These are phyloP conservation scores for Acanthosoma haemorrhoidale DNA, from an alignment of 2,888 invertebrate genomes.

Conservation along the genomic window DNA sequence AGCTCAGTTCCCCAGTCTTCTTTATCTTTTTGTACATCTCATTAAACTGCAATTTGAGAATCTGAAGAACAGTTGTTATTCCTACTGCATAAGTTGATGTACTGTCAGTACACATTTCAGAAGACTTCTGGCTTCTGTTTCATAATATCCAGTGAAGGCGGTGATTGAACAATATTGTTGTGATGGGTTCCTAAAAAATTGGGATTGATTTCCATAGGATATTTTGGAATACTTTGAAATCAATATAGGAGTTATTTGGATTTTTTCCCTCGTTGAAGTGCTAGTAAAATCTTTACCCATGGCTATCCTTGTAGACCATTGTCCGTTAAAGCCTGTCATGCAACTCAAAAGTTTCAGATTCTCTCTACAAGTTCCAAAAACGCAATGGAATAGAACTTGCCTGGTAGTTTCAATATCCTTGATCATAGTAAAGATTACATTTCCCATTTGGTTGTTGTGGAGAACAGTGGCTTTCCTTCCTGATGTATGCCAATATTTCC, in stretches of 20 bases:
- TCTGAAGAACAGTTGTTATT: no score
- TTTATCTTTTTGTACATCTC: no score
- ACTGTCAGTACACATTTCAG: no score
- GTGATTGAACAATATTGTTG: neutral
- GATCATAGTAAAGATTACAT: neutral
- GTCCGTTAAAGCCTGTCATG: neutral
- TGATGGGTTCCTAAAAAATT: neutral
- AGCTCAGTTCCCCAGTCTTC: no score
- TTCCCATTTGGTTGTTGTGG: neutral
- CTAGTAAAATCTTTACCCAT: neutral
- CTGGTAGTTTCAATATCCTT: neutral
- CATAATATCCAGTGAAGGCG: neutral
- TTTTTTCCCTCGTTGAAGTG: neutral
- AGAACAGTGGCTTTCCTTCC: neutral
- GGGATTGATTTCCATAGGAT: neutral
- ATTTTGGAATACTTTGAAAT: neutral
- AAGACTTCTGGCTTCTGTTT: neutral
- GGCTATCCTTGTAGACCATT: neutral
- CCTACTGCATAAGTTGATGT: no score
- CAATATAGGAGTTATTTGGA: rapidly evolving
- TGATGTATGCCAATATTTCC: no score
- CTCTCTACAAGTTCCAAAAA: neutral
- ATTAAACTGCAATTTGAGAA: no score
- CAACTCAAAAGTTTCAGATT: neutral
- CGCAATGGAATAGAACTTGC: neutral